A percentile compares a stretch with the other conserved stretches of the same genome.
Evolutionary conservation across 2,888 invertebrate genomes (phyloP).

Genomic region (Acanthococcus lagerstroemiae): DNA sequence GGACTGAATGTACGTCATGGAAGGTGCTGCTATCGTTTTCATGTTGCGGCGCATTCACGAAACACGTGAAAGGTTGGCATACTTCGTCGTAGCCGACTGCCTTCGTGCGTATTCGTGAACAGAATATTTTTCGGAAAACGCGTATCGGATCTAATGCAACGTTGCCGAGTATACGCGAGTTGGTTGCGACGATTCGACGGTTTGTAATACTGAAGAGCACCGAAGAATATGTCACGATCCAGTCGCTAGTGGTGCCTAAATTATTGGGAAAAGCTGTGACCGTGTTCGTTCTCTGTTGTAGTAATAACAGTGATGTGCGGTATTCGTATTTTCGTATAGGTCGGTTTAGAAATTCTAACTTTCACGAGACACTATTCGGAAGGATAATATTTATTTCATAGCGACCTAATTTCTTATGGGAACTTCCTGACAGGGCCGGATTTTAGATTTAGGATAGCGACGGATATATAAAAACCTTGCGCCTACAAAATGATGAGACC

Average conservation of each 20-base stretch:
- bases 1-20: not conserved
- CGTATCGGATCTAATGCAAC: not conserved
- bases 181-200: not conserved
- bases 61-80: not conserved
- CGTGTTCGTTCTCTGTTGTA: not conserved
- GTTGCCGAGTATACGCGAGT: not conserved
- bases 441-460: no score
- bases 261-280: not conserved
- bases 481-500: no score
- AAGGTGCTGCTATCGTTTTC: constrained; percentile 1
- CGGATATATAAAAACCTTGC: no score
- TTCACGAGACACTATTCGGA: no score
- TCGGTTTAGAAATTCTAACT: not conserved
- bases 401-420: no score
- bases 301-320: not conserved
- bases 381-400: no score
- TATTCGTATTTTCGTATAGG: not conserved
- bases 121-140: not conserved
- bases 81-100: not conserved
- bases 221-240: not conserved
- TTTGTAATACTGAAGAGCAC: not conserved
- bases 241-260: not conserved
- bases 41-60: not conserved
- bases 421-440: no score
- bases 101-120: not conserved